Percentiles rank a stretch among this genome's conserved stretches.
Evolutionary conservation across 2,113 vertebrate species (phyloP).

Genomic region (Apodemus sylvaticus): DNA sequence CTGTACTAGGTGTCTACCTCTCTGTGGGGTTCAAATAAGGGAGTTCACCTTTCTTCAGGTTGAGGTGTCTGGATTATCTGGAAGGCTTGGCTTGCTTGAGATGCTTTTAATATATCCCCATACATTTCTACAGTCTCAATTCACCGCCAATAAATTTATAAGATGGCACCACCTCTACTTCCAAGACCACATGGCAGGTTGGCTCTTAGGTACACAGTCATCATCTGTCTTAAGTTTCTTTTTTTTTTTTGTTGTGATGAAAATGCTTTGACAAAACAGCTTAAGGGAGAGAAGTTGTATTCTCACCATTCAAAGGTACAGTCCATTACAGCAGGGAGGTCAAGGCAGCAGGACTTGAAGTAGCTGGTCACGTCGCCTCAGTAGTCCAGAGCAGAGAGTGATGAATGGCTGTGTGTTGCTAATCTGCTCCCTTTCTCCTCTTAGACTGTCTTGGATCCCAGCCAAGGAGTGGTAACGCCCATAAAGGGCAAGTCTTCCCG

Average conservation of each 20-base stretch:
- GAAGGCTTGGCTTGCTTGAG: neutral
- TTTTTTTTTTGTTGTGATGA: neutral
- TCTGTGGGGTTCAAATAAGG: neutral
- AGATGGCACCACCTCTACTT: neutral
- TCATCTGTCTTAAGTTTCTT: neutral
- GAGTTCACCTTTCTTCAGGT: neutral
- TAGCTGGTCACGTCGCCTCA: neutral
- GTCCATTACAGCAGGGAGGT: neutral
- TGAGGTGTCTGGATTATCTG: neutral
- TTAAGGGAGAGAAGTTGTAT: neutral
- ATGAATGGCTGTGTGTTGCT: neutral
- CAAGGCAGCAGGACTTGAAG: neutral
- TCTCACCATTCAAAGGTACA: neutral
- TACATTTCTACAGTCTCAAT: neutral
- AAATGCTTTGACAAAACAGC: neutral
- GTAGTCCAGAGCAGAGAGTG: neutral
- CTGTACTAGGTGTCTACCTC: neutral
- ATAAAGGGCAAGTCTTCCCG: neutral
- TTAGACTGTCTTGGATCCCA: neutral
- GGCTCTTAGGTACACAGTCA: no score
- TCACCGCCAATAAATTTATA: neutral
- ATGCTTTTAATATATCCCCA: neutral
- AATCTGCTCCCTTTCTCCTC: neutral
- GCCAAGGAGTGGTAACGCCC: neutral
- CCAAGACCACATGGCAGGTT: no score